Base-by-base conservation (phyloP, 2,113 vertebrate species). In the Piprites chloris region DNA sequence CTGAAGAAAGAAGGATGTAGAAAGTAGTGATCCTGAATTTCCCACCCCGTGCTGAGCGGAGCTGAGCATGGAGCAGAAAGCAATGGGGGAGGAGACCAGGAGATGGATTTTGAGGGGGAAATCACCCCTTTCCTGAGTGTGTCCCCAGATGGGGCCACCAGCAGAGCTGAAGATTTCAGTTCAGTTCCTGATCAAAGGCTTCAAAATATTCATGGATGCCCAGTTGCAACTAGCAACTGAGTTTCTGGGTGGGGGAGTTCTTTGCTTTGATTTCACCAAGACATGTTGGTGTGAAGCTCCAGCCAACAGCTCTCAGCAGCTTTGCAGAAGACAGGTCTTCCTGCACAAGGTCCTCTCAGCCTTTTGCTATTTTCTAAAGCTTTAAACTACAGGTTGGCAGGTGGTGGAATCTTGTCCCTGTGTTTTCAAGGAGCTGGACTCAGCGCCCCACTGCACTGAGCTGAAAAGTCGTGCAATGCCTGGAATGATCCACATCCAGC, bases 91-190 rank as follows among this genome's bases (percentile, higher is more conserved):
- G 24, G 23, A 56, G 22, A 14, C 6, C 65, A 59, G 33, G 44
- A 28, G 49, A 37, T 22, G 50, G 50, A 33, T 56, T 18, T 0
- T 5, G 35, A 18, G 22, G n/a, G n/a, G 15, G 13, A 55, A 39
- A 33, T 46, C 35, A 11, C 5, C 46, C 50, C 32, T 85, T 39
- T 61, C 24, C 61, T 28, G 61, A 27, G 46, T 14, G 9, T 3
- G 0, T 27, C 19, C 33, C 46, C 18, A 0, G 0, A 0, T 11
- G 24, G 24, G 24, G 11, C 41, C 33, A 2, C 5, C 33, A 37
- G 12, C 4, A 42, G 39, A 39, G 62, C 14, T 74, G 74, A 73
- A 39, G 3, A 6, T 32, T 74, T 42, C 15, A 17, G 32, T 44
- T 87, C 23, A 22, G 3, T 20, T 58, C 56, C 68, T 42, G 4